Percentiles rank a stretch among this genome's conserved stretches.
These are phyloP conservation scores for Geothlypis trichas DNA, from an alignment of 2,113 vertebrate genomes.

Conservation along the genomic window DNA sequence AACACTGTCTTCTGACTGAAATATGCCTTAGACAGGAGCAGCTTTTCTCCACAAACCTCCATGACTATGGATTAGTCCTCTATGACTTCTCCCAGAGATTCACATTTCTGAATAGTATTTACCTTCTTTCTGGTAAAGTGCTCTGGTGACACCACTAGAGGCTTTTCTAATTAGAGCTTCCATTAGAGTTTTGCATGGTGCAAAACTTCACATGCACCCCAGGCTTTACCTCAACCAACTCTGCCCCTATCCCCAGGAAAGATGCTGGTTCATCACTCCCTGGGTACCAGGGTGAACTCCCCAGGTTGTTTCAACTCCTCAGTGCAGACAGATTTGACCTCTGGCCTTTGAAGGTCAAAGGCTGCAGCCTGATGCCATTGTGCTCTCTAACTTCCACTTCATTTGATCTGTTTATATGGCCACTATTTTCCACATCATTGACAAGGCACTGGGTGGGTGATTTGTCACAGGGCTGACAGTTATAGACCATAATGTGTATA, in stretches of 20 bases:
- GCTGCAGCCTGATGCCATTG: background rate
- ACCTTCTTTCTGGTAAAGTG: background rate
- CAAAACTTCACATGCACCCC: background rate
- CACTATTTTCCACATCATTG: constrained; percentile 58
- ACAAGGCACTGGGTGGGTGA: constrained; percentile 1
- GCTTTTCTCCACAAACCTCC: background rate
- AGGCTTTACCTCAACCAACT: background rate
- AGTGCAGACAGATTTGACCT: background rate
- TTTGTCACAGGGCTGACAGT: constrained; percentile 43
- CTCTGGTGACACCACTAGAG: background rate
- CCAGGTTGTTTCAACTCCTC: background rate
- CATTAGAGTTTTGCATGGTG: background rate
- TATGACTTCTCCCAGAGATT: background rate
- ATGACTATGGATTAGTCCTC: background rate
- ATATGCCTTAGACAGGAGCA: background rate
- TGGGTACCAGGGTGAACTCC: accelerated
- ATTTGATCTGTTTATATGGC: constrained; percentile 45
- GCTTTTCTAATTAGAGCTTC: background rate
- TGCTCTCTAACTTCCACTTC: background rate
- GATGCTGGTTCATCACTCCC: background rate
- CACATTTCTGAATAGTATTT: background rate
- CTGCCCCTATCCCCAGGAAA: background rate
- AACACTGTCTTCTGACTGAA: background rate
- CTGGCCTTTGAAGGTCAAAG: constrained; percentile 15
- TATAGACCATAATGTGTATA: background rate